Percentiles rank a stretch among this genome's conserved stretches.
These are phyloP conservation scores for Hyles euphorbiae DNA, from an alignment of 1,140 invertebrate species.

Conservation along the genomic window DNA sequence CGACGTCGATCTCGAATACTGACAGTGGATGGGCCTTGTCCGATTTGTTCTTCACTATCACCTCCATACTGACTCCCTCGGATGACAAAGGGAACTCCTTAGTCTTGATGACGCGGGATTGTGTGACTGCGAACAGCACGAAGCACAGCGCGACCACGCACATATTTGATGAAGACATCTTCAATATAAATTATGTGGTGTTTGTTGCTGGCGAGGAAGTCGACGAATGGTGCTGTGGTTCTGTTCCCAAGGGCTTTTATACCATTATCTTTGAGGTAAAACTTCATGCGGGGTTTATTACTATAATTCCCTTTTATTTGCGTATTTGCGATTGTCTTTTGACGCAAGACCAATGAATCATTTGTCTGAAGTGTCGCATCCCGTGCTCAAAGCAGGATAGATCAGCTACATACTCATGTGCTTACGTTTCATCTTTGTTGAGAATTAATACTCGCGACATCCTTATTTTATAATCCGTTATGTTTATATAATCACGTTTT, in stretches of 20 bases:
- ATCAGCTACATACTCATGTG: background rate
- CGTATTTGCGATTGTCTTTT: no score
- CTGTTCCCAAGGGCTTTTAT: conserved; percentile 3
- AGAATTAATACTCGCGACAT: no score
- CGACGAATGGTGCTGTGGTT: background rate
- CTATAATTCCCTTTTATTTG: background rate
- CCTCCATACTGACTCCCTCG: conserved; percentile 19
- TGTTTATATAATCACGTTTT: no score
- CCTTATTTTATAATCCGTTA: no score
- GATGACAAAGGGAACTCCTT: conserved; percentile 11
- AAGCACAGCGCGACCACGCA: conserved; percentile 15
- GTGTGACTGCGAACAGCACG: conserved; percentile 8
- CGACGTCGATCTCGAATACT: conserved; percentile 12
- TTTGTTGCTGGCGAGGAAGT: background rate
- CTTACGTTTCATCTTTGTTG: background rate
- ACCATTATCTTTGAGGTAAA: background rate
- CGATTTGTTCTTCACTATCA: conserved; percentile 10
- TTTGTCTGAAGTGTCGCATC: background rate
- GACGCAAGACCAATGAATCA: background rate
- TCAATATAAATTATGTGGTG: conserved; percentile 19
- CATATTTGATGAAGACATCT: conserved; percentile 19
- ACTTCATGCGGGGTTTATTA: no score
- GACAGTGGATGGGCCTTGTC: conserved; percentile 5
- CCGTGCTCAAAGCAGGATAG: background rate
- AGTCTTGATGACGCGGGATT: conserved; percentile 11